Base-by-base conservation (phyloP, 2,797 vertebrate species). In the Gymnoscopelus microlampas region DNA sequence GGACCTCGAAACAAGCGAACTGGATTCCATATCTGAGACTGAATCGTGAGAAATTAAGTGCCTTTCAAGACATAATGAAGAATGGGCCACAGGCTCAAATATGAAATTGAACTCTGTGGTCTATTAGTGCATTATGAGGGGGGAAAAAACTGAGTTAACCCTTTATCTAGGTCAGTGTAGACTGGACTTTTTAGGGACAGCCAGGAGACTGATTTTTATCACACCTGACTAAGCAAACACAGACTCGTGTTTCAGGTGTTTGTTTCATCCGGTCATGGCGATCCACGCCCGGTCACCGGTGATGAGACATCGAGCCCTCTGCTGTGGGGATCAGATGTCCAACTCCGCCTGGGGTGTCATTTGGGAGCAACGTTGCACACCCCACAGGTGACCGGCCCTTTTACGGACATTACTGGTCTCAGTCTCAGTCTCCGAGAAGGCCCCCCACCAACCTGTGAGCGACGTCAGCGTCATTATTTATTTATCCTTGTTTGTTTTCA, bases 1-100 rank as follows among this genome's bases (percentile, higher is more conserved):
- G 81, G 93, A 92, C 83, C 82, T 87, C 68, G 90, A 73, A 74
- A 53, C 86, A 56, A 88, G 89, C 2, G 88, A 91, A 71, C 88
- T 95, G 77, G 90, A 87, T 10, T 84, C 92, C 67, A 92, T 94
- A 56, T 64, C 84, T n/a, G 95, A 96, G 86, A 95, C 95, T 0
- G 94, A 95, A 49, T 93, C 90, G 39, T 95, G 86, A 94, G 60
- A 5, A 23, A 44, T 15, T 13, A 44, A 24, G 3, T 39, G 26
- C 29, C 39, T 35, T 66, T 55, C 6, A 70, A 68, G 32, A 67
- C 60, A 66, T 35, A 54, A 8, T 29, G 39, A 9, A 44, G 53
- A 68, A 14, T 55, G 39, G 26, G 61, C 53, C 59, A 12, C 12
- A 54, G 9, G 39, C 39, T 58, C 47, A 61, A 70, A 61, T 57